Conservation (phyloP, 2,888 invertebrate species). For the Agrochola litura region DNA sequence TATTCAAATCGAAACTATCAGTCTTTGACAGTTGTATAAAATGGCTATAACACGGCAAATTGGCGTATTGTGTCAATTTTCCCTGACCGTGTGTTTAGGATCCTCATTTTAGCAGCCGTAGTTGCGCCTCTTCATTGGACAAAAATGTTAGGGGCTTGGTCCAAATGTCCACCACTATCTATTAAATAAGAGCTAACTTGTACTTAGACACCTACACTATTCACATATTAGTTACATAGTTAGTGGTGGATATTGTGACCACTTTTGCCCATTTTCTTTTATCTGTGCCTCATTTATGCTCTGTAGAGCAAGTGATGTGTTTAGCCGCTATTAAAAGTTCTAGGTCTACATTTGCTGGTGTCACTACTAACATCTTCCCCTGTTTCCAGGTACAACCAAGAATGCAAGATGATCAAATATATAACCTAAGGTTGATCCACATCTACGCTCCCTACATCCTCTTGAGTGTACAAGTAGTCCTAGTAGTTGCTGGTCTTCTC, state of each 20-base stretch:
- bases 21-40: neutral
- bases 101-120: neutral
- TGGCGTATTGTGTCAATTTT: neutral
- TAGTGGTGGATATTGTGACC: neutral
- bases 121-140: neutral
- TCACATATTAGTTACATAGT: neutral
- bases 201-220: no score
- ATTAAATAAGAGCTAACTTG: neutral
- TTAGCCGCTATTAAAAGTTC: neutral
- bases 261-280: neutral
- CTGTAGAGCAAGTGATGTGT: neutral
- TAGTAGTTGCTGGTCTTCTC: conserved; percentile 40
- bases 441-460: conserved; percentile 66
- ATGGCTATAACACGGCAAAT: neutral
- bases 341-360: neutral
- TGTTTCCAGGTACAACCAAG: conserved; percentile 74
- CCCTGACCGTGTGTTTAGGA: neutral
- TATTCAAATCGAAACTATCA: neutral
- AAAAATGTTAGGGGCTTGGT: neutral
- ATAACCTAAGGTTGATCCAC: conserved; percentile 65
- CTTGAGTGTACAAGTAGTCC: conserved; percentile 57
- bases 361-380: neutral
- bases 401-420: conserved; percentile 63
- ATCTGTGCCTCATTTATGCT: neutral
- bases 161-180: neutral